Evolutionary conservation across 2,113 vertebrate genomes (phyloP).

Genomic region (Ploceus nigricollis): DNA sequence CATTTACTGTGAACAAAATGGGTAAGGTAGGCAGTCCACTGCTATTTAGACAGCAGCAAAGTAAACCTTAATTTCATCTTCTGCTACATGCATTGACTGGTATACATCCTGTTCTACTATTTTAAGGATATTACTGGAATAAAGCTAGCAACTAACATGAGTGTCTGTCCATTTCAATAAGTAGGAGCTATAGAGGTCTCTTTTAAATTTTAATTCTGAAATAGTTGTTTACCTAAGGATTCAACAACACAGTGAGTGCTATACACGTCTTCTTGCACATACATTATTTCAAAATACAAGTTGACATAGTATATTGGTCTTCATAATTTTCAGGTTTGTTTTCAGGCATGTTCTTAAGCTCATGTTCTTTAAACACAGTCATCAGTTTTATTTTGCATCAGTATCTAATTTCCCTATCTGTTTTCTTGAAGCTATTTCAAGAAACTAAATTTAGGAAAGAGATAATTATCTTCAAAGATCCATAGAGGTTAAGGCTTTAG

Average conservation of each 20-base stretch:
- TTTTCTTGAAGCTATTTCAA: not conserved
- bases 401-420: not conserved
- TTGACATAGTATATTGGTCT: not conserved
- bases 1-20: not conserved
- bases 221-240: not conserved
- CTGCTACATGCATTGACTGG: not conserved
- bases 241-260: not conserved
- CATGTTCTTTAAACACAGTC: not conserved
- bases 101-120: not conserved
- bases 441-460: not conserved
- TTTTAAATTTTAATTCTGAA: not conserved
- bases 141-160: not conserved
- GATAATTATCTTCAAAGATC: not conserved
- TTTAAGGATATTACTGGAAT: not conserved
- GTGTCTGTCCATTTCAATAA: not conserved
- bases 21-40: not conserved
- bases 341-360: not conserved
- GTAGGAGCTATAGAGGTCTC: rapidly evolving
- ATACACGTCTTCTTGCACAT: not conserved
- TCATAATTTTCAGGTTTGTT: not conserved
- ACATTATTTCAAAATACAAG: not conserved
- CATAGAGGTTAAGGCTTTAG: not conserved
- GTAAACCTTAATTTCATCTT: not conserved
- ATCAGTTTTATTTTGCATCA: not conserved
- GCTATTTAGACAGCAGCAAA: not conserved